Percentiles rank a stretch among this genome's conserved stretches.
Evolutionary conservation across 2,797 vertebrate genomes (phyloP).

Genomic region (Lophius americanus): DNA sequence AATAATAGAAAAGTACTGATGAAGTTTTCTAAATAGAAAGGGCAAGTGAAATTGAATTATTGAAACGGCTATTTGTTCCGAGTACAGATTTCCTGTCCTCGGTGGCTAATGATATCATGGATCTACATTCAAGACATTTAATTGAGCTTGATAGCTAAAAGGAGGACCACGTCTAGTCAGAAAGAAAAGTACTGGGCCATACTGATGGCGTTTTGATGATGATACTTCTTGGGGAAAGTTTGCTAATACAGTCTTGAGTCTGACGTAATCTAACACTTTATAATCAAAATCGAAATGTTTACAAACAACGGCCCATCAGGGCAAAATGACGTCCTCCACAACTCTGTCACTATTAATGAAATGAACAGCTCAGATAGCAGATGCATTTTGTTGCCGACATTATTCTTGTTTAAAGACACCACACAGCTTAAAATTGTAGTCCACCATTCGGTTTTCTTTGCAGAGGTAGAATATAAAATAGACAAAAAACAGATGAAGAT

Average conservation of each 20-base stretch:
- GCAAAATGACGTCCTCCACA: slow-evolving; percentile 40
- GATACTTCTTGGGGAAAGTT: slow-evolving; percentile 52
- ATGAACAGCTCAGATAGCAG: slow-evolving; percentile 25
- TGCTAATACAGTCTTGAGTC: slow-evolving; percentile 53
- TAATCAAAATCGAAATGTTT: slow-evolving; percentile 54
- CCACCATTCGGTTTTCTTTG: background rate
- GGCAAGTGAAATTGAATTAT: slow-evolving; percentile 67
- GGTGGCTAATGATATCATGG: slow-evolving; percentile 61
- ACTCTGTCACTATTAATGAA: slow-evolving; percentile 25
- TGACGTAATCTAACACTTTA: slow-evolving; percentile 48
- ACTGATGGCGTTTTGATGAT: slow-evolving; percentile 57
- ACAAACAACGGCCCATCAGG: slow-evolving; percentile 42
- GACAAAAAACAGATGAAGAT: background rate
- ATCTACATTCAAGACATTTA: slow-evolving; percentile 65
- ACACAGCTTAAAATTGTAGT: background rate
- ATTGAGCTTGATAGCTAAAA: slow-evolving; percentile 64
- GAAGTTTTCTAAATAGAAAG: slow-evolving; percentile 65
- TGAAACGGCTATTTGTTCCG: slow-evolving; percentile 65
- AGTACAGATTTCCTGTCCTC: slow-evolving; percentile 65
- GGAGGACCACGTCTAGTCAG: slow-evolving; percentile 40
- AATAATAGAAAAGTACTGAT: slow-evolving; percentile 35
- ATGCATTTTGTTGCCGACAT: slow-evolving; percentile 18
- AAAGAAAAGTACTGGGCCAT: slow-evolving; percentile 32
- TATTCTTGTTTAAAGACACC: slow-evolving; percentile 2
- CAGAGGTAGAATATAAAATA: slow-evolving; percentile 17